Evolutionary conservation across 2,113 vertebrate species (phyloP).

Genomic region (Pomatorhinus ruficollis): DNA sequence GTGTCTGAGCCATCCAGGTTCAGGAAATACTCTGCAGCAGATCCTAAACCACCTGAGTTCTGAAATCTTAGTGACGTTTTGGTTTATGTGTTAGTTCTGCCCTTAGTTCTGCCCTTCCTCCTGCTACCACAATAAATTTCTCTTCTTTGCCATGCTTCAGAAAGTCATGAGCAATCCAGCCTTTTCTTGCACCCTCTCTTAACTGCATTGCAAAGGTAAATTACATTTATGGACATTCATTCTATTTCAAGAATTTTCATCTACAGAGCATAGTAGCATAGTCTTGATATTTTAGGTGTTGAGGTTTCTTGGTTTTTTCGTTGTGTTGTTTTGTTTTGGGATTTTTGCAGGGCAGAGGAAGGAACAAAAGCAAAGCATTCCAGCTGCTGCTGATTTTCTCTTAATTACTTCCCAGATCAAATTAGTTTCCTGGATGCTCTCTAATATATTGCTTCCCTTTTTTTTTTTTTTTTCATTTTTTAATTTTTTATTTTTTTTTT

Average conservation of each 20-base stretch:
- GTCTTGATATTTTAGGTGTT: neutral
- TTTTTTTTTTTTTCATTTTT: neutral
- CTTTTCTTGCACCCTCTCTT: neutral
- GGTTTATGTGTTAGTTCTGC: neutral
- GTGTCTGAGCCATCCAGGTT: neutral
- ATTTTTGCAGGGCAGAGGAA: neutral
- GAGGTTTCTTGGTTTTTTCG: neutral
- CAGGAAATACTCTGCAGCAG: neutral
- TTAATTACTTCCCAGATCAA: slow-evolving; percentile 4
- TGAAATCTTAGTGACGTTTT: neutral
- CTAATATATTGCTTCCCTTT: neutral
- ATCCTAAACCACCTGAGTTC: neutral
- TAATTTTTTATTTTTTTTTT: neutral
- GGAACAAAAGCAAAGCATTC: neutral
- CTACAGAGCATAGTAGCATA: neutral
- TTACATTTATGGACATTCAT: neutral
- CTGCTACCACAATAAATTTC: neutral
- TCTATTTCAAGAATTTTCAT: neutral
- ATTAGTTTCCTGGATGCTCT: neutral
- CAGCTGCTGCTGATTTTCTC: neutral
- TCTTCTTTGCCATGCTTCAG: neutral
- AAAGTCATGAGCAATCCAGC: neutral
- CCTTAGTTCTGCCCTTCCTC: neutral
- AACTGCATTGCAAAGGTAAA: neutral
- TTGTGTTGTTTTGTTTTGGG: neutral